Percentiles rank a stretch among this genome's conserved stretches.
Conservation (phyloP, 2,888 invertebrate species). For the Dolichopus griseipennis region DNA sequence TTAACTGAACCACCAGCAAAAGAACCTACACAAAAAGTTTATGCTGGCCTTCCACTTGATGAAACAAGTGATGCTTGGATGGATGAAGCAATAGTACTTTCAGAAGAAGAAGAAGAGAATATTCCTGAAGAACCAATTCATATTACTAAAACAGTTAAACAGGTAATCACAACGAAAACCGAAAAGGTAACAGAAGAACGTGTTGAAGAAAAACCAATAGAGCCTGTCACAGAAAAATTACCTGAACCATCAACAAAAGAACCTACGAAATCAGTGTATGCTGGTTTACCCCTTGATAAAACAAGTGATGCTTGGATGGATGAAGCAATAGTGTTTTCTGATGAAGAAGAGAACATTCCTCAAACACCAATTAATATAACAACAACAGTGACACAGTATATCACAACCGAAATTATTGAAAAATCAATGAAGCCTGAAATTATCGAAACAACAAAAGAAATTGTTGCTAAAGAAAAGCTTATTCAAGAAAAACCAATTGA, state of each 20-base stretch:
- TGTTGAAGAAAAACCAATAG: neutral
- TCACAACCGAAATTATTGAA: neutral
- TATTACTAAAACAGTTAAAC: neutral
- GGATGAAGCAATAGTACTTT: slow-evolving; percentile 35
- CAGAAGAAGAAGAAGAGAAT: slow-evolving; percentile 14
- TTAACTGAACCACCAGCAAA: slow-evolving; percentile 10
- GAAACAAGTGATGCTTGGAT: slow-evolving; percentile 33
- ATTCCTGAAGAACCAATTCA: neutral
- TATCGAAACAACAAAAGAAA: neutral
- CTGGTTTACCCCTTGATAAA: slow-evolving; percentile 34
- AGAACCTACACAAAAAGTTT: slow-evolving; percentile 27
- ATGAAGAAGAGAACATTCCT: slow-evolving; percentile 23
- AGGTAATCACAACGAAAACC: neutral
- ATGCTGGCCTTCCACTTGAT: slow-evolving; percentile 34
- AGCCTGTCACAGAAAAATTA: neutral
- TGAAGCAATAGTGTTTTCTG: slow-evolving; percentile 29
- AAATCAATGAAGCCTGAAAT: neutral
- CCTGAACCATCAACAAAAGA: too few relatives aligned
- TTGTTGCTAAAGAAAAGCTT: neutral
- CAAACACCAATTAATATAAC: slow-evolving; percentile 9
- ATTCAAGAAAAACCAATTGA: neutral
- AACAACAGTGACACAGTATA: neutral
- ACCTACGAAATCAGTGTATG: slow-evolving; percentile 28
- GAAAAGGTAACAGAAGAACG: neutral
- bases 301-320: slow-evolving; percentile 33